phyloP scores from a whole-genome alignment of 2,888 invertebrate genomes.

The Rhamphomyia laevipes region DNA sequence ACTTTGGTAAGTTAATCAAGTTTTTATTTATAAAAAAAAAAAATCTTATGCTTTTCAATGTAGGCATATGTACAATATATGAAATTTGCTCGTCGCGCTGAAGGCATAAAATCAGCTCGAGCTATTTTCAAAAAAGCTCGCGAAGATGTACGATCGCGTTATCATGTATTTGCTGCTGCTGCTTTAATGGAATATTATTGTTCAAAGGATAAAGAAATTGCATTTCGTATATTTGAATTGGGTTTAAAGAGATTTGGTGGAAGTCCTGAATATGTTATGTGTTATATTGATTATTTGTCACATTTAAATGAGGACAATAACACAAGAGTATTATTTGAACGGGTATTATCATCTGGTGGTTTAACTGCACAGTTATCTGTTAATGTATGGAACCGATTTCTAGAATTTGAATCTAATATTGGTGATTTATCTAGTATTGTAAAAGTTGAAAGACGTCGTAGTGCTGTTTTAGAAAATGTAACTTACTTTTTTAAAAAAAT shows the following conservation, averaged over 20 bases:
- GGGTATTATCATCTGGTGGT: conserved; percentile 86
- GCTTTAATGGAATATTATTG: conserved; percentile 99
- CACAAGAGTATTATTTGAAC: conserved; percentile 95
- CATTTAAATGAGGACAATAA: conserved; percentile 99
- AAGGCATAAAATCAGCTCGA: conserved; percentile 94
- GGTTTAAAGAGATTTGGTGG: conserved; percentile 94
- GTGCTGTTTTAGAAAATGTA: conserved; percentile 83
- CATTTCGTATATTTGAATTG: conserved; percentile 92
- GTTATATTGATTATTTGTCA: conserved; percentile 93
- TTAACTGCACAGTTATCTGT: conserved; percentile 85
- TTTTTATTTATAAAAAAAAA: neutral
- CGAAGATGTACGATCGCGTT: conserved; percentile 72
- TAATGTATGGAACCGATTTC: conserved; percentile 97
- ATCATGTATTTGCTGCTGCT: conserved; percentile 93
- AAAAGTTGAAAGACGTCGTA: conserved; percentile 90
- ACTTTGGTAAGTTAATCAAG: conserved; percentile 57
- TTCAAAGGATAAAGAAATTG: conserved; percentile 94
- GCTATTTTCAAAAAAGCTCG: conserved; percentile 90
- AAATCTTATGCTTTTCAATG: neutral
- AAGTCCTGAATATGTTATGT: conserved; percentile 87
- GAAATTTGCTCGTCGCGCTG: conserved; percentile 95
- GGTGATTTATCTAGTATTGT: conserved; percentile 95
- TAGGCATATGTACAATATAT: conserved; percentile 96
- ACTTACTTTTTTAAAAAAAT: conserved; percentile 8
- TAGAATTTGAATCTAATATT: conserved; percentile 97